phyloP scores from a whole-genome alignment of 1,140 invertebrate species.

The Luehdorfia chinensis region DNA sequence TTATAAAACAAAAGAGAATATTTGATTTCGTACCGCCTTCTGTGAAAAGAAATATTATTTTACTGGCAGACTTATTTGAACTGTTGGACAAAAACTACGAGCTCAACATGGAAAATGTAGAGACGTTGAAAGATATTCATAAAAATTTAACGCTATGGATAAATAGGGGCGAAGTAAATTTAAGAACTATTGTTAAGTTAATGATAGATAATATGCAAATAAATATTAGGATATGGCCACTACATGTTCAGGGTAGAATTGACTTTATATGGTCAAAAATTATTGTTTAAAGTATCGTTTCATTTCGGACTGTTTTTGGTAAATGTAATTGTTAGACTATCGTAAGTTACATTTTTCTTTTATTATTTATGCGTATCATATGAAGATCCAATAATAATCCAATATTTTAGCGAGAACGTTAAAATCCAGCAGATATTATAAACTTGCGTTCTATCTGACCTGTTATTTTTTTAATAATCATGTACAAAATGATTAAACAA shows the following conservation, averaged over 20 bases:
- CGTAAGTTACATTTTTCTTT: no score
- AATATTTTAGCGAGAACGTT: no score
- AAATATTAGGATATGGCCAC: constrained; percentile 37
- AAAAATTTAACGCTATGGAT: constrained; percentile 25
- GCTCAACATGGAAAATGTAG: constrained; percentile 29
- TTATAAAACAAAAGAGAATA: constrained; percentile 29
- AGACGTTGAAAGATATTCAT: constrained; percentile 26
- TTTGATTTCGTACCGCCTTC: constrained; percentile 19
- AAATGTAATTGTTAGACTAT: not conserved
- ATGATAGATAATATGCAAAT: constrained; percentile 32
- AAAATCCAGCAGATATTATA: no score
- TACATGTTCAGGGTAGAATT: constrained; percentile 26
- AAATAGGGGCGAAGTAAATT: constrained; percentile 17
- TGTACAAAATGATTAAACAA: no score
- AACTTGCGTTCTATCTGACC: no score
- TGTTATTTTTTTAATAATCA: no score
- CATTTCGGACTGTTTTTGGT: not conserved
- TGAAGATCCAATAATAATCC: no score
- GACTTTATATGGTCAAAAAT: constrained; percentile 33
- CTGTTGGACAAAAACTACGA: constrained; percentile 35
- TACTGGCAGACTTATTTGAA: constrained; percentile 27
- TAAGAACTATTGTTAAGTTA: constrained; percentile 23
- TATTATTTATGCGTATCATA: no score
- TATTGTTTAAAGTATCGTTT: constrained; percentile 15
- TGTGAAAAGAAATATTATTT: constrained; percentile 20